A percentile compares a stretch with the other conserved stretches of the same genome.
Conservation (phyloP, 2,888 invertebrate species). For the Drosophila acutilabella region DNA sequence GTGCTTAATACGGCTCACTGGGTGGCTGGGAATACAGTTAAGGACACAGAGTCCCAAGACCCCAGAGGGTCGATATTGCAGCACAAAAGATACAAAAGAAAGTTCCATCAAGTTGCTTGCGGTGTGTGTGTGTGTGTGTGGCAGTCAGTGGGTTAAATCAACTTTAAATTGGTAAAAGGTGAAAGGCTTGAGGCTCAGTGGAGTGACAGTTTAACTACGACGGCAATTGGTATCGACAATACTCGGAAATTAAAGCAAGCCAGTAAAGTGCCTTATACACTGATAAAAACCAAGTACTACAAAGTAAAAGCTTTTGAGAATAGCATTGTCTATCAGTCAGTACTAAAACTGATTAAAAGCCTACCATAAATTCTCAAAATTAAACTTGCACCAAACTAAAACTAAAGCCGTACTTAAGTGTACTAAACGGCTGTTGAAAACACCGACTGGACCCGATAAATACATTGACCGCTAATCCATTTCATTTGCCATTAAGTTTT, state of each 20-base stretch:
- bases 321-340: no score
- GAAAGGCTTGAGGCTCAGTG: slow-evolving; percentile 42
- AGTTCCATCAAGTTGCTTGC: slow-evolving; percentile 47
- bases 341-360: no score
- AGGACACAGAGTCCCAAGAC: background rate
- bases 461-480: slow-evolving; percentile 44
- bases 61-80: background rate
- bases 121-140: slow-evolving; percentile 19
- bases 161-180: slow-evolving; percentile 36
- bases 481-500: slow-evolving; percentile 56
- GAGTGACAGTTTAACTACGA: slow-evolving; percentile 17
- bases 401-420: background rate
- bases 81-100: slow-evolving; percentile 60
- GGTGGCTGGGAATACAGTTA: slow-evolving; percentile 9
- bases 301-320: no score
- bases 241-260: slow-evolving; percentile 5
- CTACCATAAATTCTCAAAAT: background rate
- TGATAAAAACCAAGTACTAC: background rate
- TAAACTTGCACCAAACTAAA: background rate
- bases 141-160: slow-evolving; percentile 56
- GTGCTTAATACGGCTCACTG: slow-evolving; percentile 62
- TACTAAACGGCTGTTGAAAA: background rate
- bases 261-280: background rate
- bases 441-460: slow-evolving; percentile 19
- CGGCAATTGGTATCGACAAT: slow-evolving; percentile 24